These are phyloP conservation scores for Corvus cornix DNA, from an alignment of 2,113 vertebrate species.

Conservation along the genomic window DNA sequence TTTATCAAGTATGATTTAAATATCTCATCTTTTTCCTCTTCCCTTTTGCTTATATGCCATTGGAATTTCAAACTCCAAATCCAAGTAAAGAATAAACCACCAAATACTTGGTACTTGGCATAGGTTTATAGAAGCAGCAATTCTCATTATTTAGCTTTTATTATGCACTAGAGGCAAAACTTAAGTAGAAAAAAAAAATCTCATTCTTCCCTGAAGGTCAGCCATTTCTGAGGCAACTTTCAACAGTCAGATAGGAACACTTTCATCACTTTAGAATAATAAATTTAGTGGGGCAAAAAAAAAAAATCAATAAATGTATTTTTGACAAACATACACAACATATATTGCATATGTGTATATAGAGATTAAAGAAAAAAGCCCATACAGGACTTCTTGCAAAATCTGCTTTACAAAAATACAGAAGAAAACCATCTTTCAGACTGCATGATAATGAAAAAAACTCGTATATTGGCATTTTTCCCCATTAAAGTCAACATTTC, in stretches of 20 bases:
- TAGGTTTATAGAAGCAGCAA: background rate
- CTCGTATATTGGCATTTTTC: background rate
- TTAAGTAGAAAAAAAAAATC: background rate
- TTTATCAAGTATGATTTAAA: background rate
- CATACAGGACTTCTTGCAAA: background rate
- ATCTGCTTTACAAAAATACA: background rate
- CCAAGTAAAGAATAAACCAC: background rate
- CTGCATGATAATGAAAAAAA: background rate
- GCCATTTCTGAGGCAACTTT: background rate
- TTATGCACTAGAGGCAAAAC: background rate
- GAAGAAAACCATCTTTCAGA: background rate
- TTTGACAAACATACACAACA: background rate
- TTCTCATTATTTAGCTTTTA: background rate
- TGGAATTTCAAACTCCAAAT: background rate
- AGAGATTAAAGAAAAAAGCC: background rate
- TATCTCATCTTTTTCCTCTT: background rate
- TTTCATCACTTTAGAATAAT: background rate
- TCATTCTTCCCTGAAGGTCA: background rate
- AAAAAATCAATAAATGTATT: background rate
- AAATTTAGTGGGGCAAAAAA: background rate
- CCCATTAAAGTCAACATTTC: background rate
- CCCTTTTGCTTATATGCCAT: background rate
- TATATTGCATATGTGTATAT: accelerated
- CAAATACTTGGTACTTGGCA: background rate
- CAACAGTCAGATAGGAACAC: background rate